Conservation (phyloP, 2,797 vertebrate species). For the Perodicticus potto region DNA sequence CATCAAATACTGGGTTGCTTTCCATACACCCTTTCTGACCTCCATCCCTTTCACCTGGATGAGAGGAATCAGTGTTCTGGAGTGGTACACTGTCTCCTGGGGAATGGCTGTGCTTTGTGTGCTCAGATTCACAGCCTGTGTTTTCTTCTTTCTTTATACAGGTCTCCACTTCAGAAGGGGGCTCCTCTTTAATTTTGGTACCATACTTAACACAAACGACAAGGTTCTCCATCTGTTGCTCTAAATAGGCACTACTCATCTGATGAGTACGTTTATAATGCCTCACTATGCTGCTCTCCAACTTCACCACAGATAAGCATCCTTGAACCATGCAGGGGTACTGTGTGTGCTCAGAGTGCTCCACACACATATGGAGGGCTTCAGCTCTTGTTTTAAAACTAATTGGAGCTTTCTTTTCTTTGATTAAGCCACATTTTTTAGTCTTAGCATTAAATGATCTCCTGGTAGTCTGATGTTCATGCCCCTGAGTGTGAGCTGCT, state of each 20-base stretch:
- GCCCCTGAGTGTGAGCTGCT: slow-evolving; percentile 69
- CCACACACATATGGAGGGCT: slow-evolving; percentile 97
- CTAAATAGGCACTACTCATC: slow-evolving; percentile 89
- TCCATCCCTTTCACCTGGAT: slow-evolving; percentile 68
- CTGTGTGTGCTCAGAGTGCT: slow-evolving; percentile 91
- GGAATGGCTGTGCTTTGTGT: slow-evolving; percentile 44
- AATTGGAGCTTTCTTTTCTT: slow-evolving; percentile 89
- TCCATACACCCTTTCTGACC: slow-evolving; percentile 77
- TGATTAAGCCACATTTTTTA: slow-evolving; percentile 89
- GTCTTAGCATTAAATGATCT: slow-evolving; percentile 84
- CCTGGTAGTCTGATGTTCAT: slow-evolving; percentile 81
- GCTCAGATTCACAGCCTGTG: slow-evolving; percentile 72
- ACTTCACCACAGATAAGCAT: slow-evolving; percentile 95
- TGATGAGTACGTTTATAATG: slow-evolving; percentile 94
- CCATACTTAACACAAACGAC: slow-evolving; percentile 90
- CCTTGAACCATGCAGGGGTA: slow-evolving; percentile 97
- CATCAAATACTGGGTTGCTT: slow-evolving; percentile 72
- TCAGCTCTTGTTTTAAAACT: slow-evolving; percentile 94
- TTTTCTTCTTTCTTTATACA: slow-evolving; percentile 81
- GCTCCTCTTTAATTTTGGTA: slow-evolving; percentile 86
- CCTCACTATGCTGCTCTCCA: slow-evolving; percentile 93
- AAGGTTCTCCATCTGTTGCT: slow-evolving; percentile 89
- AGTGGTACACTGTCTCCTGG: slow-evolving; percentile 65
- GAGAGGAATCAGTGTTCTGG: slow-evolving; percentile 64
- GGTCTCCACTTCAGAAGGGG: slow-evolving; percentile 77